Percentiles rank a stretch among this genome's conserved stretches.
Conservation (phyloP, 1,140 invertebrate species). For the Tribolium madens region DNA sequence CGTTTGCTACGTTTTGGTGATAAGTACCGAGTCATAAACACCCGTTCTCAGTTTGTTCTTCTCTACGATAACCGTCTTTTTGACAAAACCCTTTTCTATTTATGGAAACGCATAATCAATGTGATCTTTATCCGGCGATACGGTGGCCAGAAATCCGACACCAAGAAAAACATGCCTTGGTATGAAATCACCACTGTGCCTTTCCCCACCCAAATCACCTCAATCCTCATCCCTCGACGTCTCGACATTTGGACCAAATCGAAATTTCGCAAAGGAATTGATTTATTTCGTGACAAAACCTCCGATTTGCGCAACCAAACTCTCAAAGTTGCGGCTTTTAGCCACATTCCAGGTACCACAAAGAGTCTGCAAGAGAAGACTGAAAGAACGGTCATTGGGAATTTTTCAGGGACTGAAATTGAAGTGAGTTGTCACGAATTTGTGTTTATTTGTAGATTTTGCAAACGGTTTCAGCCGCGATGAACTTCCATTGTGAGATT, state of each 20-base stretch:
- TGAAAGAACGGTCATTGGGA: constrained; percentile 31
- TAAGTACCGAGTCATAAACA: constrained; percentile 76
- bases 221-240: constrained; percentile 68
- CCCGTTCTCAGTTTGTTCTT: constrained; percentile 76
- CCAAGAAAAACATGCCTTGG: constrained; percentile 67
- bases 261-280: constrained; percentile 68
- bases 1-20: constrained; percentile 78
- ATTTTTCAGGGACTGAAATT: constrained; percentile 72
- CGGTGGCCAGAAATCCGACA: constrained; percentile 58
- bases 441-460: constrained; percentile 71
- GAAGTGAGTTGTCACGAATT: constrained; percentile 66
- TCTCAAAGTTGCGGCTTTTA: constrained; percentile 74
- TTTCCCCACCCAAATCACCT: constrained; percentile 72
- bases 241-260: constrained; percentile 75
- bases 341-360: constrained; percentile 76
- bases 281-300: constrained; percentile 73
- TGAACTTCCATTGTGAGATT: constrained; percentile 77
- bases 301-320: constrained; percentile 69
- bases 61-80: constrained; percentile 78
- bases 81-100: constrained; percentile 73
- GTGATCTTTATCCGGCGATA: constrained; percentile 78
- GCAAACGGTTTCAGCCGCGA: constrained; percentile 72
- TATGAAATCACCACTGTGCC: constrained; percentile 79
- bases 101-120: constrained; percentile 83
- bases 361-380: constrained; percentile 61